phyloP scores from a whole-genome alignment of 1,140 invertebrate genomes.

The Brachionus manjavacas region DNA sequence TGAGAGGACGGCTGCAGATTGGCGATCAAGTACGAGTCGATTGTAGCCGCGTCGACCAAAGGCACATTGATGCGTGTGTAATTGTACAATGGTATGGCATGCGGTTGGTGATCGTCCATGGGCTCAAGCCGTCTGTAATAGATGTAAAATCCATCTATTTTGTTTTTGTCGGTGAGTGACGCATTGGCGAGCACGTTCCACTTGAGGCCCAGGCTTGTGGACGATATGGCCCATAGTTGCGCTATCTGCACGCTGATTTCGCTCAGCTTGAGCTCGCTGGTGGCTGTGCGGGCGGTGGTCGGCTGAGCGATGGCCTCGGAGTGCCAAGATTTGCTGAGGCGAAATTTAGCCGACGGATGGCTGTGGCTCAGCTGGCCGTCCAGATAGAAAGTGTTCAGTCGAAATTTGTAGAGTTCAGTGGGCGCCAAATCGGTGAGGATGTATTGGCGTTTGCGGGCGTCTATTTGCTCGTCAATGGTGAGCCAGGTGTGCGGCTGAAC shows the following conservation, averaged over 20 bases:
- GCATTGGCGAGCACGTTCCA: neutral
- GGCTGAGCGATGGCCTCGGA: too few relatives aligned
- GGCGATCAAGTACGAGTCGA: slow-evolving; percentile 25
- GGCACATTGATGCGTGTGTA: slow-evolving; percentile 23
- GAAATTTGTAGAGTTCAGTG: neutral
- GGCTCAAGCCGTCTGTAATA: neutral
- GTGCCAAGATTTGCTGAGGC: neutral
- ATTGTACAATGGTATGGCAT: slow-evolving; percentile 13
- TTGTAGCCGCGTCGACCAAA: neutral
- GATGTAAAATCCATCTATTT: slow-evolving; percentile 33
- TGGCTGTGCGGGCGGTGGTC: neutral
- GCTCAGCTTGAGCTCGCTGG: neutral
- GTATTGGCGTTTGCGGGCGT: slow-evolving; percentile 18
- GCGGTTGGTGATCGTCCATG: neutral
- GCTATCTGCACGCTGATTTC: slow-evolving; percentile 8
- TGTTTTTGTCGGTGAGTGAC: too few relatives aligned
- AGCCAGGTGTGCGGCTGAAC: neutral
- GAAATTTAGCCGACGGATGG: slow-evolving; percentile 12
- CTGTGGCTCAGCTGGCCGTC: neutral
- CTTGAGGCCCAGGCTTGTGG: neutral
- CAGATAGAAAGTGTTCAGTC: neutral
- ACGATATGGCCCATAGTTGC: slow-evolving; percentile 37
- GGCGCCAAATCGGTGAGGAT: neutral
- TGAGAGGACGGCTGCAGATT: neutral
- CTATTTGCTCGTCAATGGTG: slow-evolving; percentile 35